Percentiles rank a stretch among this genome's conserved stretches.
Conservation (phyloP, 2,888 invertebrate genomes). For the Patella pellucida region DNA sequence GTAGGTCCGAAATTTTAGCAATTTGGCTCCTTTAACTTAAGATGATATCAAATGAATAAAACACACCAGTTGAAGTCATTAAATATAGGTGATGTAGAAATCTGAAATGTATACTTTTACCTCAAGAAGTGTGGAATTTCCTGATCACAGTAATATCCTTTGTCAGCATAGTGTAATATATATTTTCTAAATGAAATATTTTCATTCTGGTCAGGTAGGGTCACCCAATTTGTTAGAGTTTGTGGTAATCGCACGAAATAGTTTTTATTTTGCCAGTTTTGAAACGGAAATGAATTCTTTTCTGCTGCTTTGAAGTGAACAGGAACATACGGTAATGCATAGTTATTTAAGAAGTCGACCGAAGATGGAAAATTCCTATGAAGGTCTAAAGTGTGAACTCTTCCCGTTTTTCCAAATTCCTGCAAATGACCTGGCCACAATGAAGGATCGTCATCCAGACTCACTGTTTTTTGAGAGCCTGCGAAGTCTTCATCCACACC, state of each 20-base stretch:
- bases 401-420: neutral
- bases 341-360: constrained; percentile 14
- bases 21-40: no score
- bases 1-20: no score
- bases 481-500: neutral
- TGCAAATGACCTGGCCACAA: neutral
- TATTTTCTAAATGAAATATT: constrained; percentile 1
- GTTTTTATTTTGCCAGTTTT: constrained; percentile 11
- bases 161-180: neutral
- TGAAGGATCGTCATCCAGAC: neutral
- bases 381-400: neutral
- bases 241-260: constrained; percentile 18
- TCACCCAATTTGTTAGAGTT: constrained; percentile 15
- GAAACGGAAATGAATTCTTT: constrained; percentile 1
- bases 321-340: constrained; percentile 16
- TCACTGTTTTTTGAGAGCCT: neutral
- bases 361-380: constrained; percentile 13
- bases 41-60: no score
- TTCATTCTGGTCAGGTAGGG: neutral
- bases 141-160: neutral
- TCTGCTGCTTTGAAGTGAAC: constrained; percentile 14
- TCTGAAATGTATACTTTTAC: neutral
- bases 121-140: neutral
- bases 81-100: no score
- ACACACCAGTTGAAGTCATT: no score